Evolutionary conservation across 2,888 invertebrate genomes (phyloP), one percentile per base, ranked within the genome.

Genomic region (Glomeris marginata): DNA sequence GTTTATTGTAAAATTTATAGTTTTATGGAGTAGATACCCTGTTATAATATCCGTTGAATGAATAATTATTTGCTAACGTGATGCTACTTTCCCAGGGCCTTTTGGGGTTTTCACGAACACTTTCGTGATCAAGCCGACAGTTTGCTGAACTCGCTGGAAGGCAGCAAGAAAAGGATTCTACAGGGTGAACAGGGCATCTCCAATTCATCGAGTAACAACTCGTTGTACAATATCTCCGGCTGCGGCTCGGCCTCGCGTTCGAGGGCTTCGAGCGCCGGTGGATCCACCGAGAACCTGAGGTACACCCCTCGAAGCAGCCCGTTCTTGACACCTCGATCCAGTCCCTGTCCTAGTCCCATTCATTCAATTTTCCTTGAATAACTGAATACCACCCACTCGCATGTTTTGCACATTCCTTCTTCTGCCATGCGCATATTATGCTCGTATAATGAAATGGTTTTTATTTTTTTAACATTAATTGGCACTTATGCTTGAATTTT

Each of bases 121-220:
- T 95, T 94, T 70, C 87, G 88, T 0, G 84, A 84, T 2, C 81
- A 86, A 59, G 92, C 92, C 0, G 92, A 94, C 55, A 73, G 75
- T 22, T 70, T 97, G 56, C 77, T 92, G 60, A 76, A 80, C 49
- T 78, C 81, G 0, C 72, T 98, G 45, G 97, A 97, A 63, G 74
- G 81, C 1, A 77, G 74, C 45, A 80, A 82, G 63, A 77, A 81
- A 64, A 73, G 79, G 56, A 75, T 77, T 52, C 64, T 84, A 34
- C 77, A 77, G 59, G 77, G 78, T 60, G 62, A 72, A 62, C 58
- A 50, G 55, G 58, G 49, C 49, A 58, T 55, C 58, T 62, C 57
- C 52, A 62, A 54, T 55, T 63, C 57, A 42, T 61, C 54, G 45
- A 65, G 66, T 55, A 67, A 61, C 54, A 66, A 65, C 55, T 67